phyloP scores from a whole-genome alignment of 2,888 invertebrate species.

The Troides oblongomaculatus region DNA sequence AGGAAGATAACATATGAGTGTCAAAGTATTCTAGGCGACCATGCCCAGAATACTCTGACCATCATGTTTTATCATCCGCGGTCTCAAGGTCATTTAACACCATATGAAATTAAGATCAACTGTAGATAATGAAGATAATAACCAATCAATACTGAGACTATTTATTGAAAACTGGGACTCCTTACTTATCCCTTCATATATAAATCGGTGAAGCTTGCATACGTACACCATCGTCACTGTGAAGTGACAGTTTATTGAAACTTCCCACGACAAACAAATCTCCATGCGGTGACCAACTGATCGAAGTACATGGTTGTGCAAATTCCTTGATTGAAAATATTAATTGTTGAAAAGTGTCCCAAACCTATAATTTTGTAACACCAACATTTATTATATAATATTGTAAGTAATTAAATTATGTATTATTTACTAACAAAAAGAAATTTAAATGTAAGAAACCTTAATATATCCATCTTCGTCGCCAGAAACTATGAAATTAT shows the following conservation, averaged over 20 bases:
- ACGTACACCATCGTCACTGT: constrained; percentile 95
- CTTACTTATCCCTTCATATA: background rate
- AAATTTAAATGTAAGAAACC: constrained; percentile 58
- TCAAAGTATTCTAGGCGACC: too few relatives aligned
- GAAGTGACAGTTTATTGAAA: constrained; percentile 94
- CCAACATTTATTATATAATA: too few relatives aligned
- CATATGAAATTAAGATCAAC: too few relatives aligned
- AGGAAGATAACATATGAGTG: too few relatives aligned
- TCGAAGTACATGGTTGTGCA: constrained; percentile 94
- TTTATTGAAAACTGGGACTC: background rate
- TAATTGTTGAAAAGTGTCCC: constrained; percentile 95
- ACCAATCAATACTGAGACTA: too few relatives aligned
- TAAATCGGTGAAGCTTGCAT: background rate
- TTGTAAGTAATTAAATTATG: too few relatives aligned
- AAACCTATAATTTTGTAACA: constrained; percentile 77
- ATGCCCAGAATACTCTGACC: too few relatives aligned
- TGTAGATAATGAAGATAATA: too few relatives aligned
- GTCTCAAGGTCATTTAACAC: too few relatives aligned
- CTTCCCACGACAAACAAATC: constrained; percentile 95
- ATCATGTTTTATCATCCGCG: too few relatives aligned
- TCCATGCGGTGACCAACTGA: constrained; percentile 95
- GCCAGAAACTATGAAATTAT: constrained; percentile 95
- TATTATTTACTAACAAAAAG: too few relatives aligned
- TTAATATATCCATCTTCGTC: constrained; percentile 96
- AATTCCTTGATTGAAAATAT: constrained; percentile 91